Evolutionary conservation across 2,797 vertebrate genomes (phyloP), one percentile per base, ranked within the genome.

Genomic region (Acipenser oxyrinchus): DNA sequence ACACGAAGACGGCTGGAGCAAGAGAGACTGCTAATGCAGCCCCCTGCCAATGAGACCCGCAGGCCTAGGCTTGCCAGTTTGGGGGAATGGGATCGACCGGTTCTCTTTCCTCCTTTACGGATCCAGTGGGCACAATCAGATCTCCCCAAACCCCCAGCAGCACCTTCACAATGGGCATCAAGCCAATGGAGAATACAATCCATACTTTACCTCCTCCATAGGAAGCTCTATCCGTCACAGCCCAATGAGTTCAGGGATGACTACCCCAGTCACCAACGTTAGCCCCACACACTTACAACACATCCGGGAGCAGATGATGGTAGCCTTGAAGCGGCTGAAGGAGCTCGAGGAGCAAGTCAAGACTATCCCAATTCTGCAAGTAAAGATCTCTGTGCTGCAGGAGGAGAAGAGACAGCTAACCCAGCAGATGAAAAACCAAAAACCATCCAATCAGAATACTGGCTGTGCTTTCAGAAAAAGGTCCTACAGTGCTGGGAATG

Each of bases 341-440:
- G 97, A 98, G 80, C 86, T 99, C 0, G 96, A 99, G 82, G 95
- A 95, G 70, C 96, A 99, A 77, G 96, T 93, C 58, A 94, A 94
- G 74, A 93, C 92, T 66, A 98, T 99, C 82, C 97, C 97, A 0
- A 91, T 98, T 73, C 84, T 98, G 60, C 96, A 96, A 79, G 97
- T 98, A n/a, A 98, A 98, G 86, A 99, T 99, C 63, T 93, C 95
- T 0, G 95, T 98, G 64, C 86, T 99, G 68, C 96, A 98, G 80
- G 97, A 98, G 69, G 96, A 99, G 78, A 98, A 96, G 71, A 86
- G 97, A 72, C 95, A 97, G 65, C 65, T 96, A 78, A 83, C 90
- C 8, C 89, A 91, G 0, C 93, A 95, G 75, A 89, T 95, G 52
- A 98, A 94, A 80, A 92, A 75, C 72, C 92, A 89, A 68, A 88